Base-by-base conservation (phyloP, 2,113 vertebrate species). In the Manacus vitellinus region DNA sequence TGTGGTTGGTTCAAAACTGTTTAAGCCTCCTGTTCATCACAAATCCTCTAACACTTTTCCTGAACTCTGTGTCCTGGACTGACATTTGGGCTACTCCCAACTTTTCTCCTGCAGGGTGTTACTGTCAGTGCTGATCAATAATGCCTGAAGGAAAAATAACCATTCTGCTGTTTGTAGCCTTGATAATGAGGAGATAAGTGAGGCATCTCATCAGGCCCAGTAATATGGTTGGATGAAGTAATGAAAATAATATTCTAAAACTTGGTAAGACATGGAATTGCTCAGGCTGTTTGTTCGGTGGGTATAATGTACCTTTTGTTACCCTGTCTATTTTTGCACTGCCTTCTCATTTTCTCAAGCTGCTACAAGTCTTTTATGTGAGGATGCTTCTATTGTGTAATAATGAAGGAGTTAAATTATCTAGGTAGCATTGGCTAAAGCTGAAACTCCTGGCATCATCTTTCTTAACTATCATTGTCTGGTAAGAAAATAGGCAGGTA, bases 401-500 rank as follows among this genome's bases (percentile, higher is more conserved):
- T 81, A 91, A 74, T 52, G 79, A 94, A 52, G 80, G n/a, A 84
- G 68, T 47, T 74, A 77, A 59, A 84, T 80, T 78, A 92, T 27
- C 72, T 39, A 47, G 65, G 73, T 27, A 77, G 37, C 47, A 17
- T 6, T 27, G 37, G 62, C 84, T 91, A 58, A 79, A 89, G 62
- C 62, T 65, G 81, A 92, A 96, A 76, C 58, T 88, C 70, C 52
- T 11, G 44, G 94, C 61, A 89, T 92, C 89, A 82, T 37, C 75
- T 94, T 92, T 88, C 93, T 58, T 52, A 72, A 47, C 70, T 67
- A 58, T 91, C 89, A 91, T 65, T 93, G 81, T 79, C 74, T 46
- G 72, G 58, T 85, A 85, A 35, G 91, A 88, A 96, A 96, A 91
- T 27, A 79, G 68, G 89, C 63, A 58, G 91, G 94, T 91, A 96